phyloP scores from a whole-genome alignment of 2,888 invertebrate genomes.

The Epinotia bilunana region DNA sequence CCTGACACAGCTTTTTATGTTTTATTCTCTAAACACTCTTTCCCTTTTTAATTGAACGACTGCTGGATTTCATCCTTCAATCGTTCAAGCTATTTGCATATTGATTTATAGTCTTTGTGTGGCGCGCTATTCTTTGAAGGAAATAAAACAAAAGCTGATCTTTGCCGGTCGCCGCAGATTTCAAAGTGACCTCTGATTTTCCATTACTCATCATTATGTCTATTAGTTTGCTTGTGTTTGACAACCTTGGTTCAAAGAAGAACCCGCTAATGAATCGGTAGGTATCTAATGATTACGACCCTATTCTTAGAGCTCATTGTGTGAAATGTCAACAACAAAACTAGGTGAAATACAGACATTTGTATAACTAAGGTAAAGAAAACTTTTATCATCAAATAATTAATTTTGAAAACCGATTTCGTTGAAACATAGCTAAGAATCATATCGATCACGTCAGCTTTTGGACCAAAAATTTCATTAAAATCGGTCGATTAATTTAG shows the following conservation, averaged over 20 bases:
- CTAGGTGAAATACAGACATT: background rate
- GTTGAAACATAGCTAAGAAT: too few species aligned
- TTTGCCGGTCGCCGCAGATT: constrained; percentile 51
- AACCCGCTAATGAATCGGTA: constrained; percentile 39
- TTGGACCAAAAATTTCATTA: too few species aligned
- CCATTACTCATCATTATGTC: constrained; percentile 56
- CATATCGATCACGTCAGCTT: too few species aligned
- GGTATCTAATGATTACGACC: constrained; percentile 26
- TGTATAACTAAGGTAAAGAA: background rate
- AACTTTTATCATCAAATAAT: background rate
- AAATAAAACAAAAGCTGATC: constrained; percentile 26
- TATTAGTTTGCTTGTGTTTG: constrained; percentile 55
- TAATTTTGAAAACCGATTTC: background rate
- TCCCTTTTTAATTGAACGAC: constrained; percentile 37
- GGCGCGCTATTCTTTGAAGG: constrained; percentile 16
- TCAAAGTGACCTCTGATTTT: constrained; percentile 62
- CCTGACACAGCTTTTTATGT: constrained; percentile 41
- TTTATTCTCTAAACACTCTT: constrained; percentile 41
- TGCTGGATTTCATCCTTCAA: constrained; percentile 7
- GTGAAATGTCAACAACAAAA: constrained; percentile 26
- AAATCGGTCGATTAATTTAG: too few species aligned
- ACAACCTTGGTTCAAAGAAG: constrained; percentile 63
- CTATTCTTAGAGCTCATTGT: constrained; percentile 30
- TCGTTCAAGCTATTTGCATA: constrained; percentile 25
- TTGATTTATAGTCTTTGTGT: constrained; percentile 34